These are phyloP conservation scores for Leptodactylus fuscus DNA, from an alignment of 2,113 vertebrate genomes.

Conservation along the genomic window DNA sequence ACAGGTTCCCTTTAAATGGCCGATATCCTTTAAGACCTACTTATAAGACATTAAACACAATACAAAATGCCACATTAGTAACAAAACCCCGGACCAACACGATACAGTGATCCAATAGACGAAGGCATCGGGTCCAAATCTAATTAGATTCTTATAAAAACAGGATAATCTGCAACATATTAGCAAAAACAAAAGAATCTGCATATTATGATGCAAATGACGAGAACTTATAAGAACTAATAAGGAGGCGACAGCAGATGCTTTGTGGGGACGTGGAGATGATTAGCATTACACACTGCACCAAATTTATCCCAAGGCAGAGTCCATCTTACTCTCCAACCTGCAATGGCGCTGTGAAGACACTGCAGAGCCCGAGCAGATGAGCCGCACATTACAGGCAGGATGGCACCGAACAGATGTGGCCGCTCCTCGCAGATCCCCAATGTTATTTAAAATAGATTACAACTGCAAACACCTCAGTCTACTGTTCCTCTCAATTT, in stretches of 20 bases:
- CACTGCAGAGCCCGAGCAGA: constrained; percentile 35
- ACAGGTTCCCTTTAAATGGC: not conserved
- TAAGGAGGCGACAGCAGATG: not conserved
- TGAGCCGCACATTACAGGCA: constrained; percentile 41
- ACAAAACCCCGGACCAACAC: too few relatives aligned
- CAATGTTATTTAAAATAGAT: constrained; percentile 56
- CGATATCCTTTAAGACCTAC: too few relatives aligned
- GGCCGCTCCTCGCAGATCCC: constrained; percentile 39
- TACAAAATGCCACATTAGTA: too few relatives aligned
- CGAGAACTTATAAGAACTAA: not conserved
- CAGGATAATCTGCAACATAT: too few relatives aligned
- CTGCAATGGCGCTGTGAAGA: constrained; percentile 33
- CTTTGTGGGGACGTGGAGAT: not conserved
- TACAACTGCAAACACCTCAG: constrained; percentile 51
- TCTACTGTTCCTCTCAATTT: constrained; percentile 40
- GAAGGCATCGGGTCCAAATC: not conserved
- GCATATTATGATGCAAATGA: not conserved
- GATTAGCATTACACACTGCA: constrained; percentile 48
- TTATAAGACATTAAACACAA: too few relatives aligned
- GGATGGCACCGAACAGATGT: constrained; percentile 50
- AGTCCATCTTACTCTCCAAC: constrained; percentile 32
- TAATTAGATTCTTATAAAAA: not conserved
- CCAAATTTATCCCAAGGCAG: constrained; percentile 43
- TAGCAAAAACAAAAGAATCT: not conserved
- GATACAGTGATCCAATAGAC: too few relatives aligned